phyloP scores from a whole-genome alignment of 1,140 invertebrate species.

The Dreissena rostriformis region DNA sequence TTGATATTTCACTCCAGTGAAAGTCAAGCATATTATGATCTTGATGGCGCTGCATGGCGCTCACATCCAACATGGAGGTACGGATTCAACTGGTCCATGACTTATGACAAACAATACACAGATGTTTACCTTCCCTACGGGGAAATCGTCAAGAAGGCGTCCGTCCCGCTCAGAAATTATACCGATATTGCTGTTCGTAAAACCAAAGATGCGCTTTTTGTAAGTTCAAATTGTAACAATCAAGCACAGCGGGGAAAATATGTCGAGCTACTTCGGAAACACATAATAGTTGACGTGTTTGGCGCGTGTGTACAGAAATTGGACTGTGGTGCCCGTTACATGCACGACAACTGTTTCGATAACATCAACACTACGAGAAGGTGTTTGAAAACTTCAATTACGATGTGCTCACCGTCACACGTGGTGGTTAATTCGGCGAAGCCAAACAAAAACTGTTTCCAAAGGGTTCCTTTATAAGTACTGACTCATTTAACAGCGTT shows the following conservation, averaged over 20 bases:
- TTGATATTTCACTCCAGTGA: constrained; percentile 32
- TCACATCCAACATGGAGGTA: constrained; percentile 1
- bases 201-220: constrained; percentile 16
- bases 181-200: not conserved
- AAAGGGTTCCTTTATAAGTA: constrained; percentile 42
- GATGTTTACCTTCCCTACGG: constrained; percentile 35
- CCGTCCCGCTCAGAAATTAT: not conserved
- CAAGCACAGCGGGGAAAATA: constrained; percentile 22
- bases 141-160: constrained; percentile 15
- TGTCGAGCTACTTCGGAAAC: constrained; percentile 33
- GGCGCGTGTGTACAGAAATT: constrained; percentile 12
- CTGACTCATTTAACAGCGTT: constrained; percentile 18
- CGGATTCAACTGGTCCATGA: constrained; percentile 48
- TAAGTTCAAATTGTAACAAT: constrained; percentile 25
- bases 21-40: constrained; percentile 4
- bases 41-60: constrained; percentile 7
- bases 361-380: constrained; percentile 31
- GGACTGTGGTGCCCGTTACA: constrained; percentile 20
- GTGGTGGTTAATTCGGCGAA: not conserved
- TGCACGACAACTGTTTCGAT: constrained; percentile 40
- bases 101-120: constrained; percentile 9
- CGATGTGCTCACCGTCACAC: constrained; percentile 1
- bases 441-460: constrained; percentile 22
- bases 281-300: constrained; percentile 24
- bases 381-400: constrained; percentile 49